A percentile compares a stretch with the other conserved stretches of the same genome.
Evolutionary conservation across 1,140 invertebrate species (phyloP).

Genomic region (Scaptomyza hsui): DNA sequence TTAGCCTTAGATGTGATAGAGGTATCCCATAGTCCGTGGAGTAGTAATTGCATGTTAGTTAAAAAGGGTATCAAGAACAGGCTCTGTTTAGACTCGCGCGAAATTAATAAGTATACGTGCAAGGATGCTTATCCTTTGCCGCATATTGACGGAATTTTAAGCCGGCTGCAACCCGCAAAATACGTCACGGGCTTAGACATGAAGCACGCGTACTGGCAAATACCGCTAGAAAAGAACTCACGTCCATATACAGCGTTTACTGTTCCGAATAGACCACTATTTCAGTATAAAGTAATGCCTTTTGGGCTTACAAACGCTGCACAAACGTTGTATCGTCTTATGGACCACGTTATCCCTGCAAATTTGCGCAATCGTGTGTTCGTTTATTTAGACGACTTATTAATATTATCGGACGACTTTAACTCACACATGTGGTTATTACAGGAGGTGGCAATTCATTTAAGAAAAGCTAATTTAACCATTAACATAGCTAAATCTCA

Average conservation of each 20-base stretch:
- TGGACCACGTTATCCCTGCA: constrained; percentile 59
- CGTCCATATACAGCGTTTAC: not conserved
- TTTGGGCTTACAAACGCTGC: not conserved
- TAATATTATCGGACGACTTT: constrained; percentile 79
- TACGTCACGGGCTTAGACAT: constrained; percentile 43
- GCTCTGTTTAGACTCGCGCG: not conserved
- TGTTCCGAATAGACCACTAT: not conserved
- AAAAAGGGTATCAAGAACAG: constrained; percentile 31
- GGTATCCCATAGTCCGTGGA: constrained; percentile 3
- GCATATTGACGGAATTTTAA: not conserved
- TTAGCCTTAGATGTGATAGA: constrained; percentile 14
- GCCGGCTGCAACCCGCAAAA: too few species aligned
- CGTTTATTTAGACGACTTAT: constrained; percentile 85
- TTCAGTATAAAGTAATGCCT: not conserved
- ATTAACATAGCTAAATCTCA: too few species aligned
- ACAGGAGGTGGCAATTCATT: too few species aligned
- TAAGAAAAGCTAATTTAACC: too few species aligned
- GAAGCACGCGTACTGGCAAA: not conserved
- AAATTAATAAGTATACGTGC: constrained; percentile 4
- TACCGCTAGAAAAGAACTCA: not conserved
- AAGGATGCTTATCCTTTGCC: constrained; percentile 46
- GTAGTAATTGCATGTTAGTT: constrained; percentile 32
- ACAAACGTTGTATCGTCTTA: constrained; percentile 76
- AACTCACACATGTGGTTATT: constrained; percentile 72
- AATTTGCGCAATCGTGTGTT: constrained; percentile 61